These are phyloP conservation scores for Crenichthys baileyi DNA, from an alignment of 2,797 vertebrate genomes.

Conservation along the genomic window DNA sequence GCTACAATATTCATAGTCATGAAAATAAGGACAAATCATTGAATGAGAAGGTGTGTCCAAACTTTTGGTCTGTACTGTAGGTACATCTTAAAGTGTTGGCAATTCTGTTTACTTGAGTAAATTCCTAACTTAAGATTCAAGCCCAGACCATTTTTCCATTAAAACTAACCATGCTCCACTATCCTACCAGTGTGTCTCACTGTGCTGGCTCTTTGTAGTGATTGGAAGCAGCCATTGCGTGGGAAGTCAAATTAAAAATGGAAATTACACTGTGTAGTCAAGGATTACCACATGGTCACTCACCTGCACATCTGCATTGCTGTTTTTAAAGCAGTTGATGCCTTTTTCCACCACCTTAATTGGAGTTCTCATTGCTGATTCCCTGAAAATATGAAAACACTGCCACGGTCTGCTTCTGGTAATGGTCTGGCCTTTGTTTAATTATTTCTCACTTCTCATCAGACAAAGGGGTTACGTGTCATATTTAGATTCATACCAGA, in stretches of 20 bases:
- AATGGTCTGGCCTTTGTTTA: slow-evolving; percentile 57
- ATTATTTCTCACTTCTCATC: slow-evolving; percentile 60
- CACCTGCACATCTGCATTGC: slow-evolving; percentile 92
- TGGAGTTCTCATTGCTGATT: slow-evolving; percentile 66
- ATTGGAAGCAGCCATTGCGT: slow-evolving; percentile 92
- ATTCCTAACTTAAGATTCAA: slow-evolving; percentile 29
- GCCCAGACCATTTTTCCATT: slow-evolving; percentile 24
- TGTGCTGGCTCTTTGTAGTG: slow-evolving; percentile 42
- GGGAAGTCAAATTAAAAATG: slow-evolving; percentile 93
- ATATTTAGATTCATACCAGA: slow-evolving; percentile 68
- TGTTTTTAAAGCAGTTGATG: slow-evolving; percentile 80
- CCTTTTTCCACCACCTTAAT: slow-evolving; percentile 72
- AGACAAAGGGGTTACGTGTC: slow-evolving; percentile 47
- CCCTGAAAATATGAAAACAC: slow-evolving; percentile 60
- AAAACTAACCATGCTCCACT: slow-evolving; percentile 27
- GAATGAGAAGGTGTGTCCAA: too few relatives aligned
- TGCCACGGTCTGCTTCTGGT: slow-evolving; percentile 73
- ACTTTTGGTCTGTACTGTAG: too few relatives aligned
- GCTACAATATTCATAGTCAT: too few relatives aligned
- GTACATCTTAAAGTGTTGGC: background rate
- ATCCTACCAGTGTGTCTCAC: slow-evolving; percentile 39
- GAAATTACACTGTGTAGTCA: slow-evolving; percentile 88
- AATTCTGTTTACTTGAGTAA: slow-evolving; percentile 7
- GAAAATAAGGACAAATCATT: too few relatives aligned
- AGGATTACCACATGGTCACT: slow-evolving; percentile 88